Base-by-base conservation (phyloP, 1,140 invertebrate species). In the Pissodes strobi region DNA sequence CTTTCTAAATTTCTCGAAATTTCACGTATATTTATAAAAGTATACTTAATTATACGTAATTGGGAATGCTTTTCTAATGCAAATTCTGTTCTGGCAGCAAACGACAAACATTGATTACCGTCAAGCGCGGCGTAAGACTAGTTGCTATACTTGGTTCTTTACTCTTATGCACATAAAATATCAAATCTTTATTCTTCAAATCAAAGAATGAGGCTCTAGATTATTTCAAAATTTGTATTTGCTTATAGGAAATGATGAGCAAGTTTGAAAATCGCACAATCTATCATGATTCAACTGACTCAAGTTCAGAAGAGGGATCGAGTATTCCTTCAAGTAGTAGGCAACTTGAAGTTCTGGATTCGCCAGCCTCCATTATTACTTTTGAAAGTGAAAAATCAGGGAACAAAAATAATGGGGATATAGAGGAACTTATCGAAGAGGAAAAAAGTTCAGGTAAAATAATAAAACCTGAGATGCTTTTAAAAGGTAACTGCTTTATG, bases 201-300 rank as follows among this genome's bases (percentile, higher is more conserved):
- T n/a, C n/a, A n/a, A n/a, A n/a, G n/a, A n/a, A n/a, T n/a, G n/a
- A n/a, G n/a, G n/a, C n/a, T n/a, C n/a, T n/a, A n/a, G n/a, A n/a
- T n/a, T n/a, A 30, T 12, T 30, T 12, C 27, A 12, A 30, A 39
- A 39, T 39, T 39, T 2, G n/a, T 41, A 41, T n/a, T 41, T 23
- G 18, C 2, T 46, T 34, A 27, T 43, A 73, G 57, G 74, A 75
- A 70, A 66, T 78, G 23, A 77, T 78, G 76, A 65, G 59, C 25
- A 69, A 67, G 22, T 69, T 73, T 56, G 70, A 69, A 19, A 57
- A 66, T 17, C 58, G 67, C 22, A 68, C 67, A 12, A 63, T 60
- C 9, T 76, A 76, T 65, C 19, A 57, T n/a, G 69, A 72, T 52
- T 72, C 72, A 0, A 72, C 72, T 2, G 75, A 77, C 52, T 68